Evolutionary conservation across 1,140 invertebrate genomes (phyloP), one percentile per base, ranked within the genome.

Genomic region (Drosophila melanogaster): DNA sequence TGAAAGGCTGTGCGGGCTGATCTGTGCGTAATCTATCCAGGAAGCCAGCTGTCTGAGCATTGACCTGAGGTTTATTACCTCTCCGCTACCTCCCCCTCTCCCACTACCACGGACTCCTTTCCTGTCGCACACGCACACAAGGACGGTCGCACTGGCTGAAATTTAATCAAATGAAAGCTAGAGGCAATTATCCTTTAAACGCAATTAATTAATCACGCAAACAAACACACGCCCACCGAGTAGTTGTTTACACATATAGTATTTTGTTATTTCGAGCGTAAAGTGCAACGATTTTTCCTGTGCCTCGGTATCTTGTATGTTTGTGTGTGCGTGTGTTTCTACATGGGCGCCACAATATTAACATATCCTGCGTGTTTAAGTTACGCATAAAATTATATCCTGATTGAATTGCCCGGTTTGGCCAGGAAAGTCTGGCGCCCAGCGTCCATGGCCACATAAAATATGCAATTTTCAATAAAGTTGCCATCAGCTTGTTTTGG

Each of bases 91-190:
- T 14, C 35, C 35, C 6, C 19, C 47, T 14, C 14, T 7, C 22
- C n/a, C 4, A 6, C 22, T n/a, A 12, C n/a, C 22, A 47, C 22
- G 22, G 26, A 22, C 0, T 17, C 5, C 55, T 41, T 53, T 41
- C 35, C 64, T 33, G 50, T n/a, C 40, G 7, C 38, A 49, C 61
- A 30, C 35, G 14, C 17, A 30, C 51, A 35, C 12, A 43, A 10
- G 14, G 35, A 38, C 55, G 4, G n/a, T 2, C 24, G 35, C 0
- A 49, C 24, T 7, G 22, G 58, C 49, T 65, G 64, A 90, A 90
- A 89, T 89, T 90, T 89, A 89, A 89, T 89, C 84, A 89, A 89
- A 89, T 80, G 73, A 89, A 89, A 84, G 84, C 84, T 89, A 84
- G 79, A 89, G 84, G 84, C 84, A 90, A 84, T 89, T 90, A 89